Evolutionary conservation across 1,140 invertebrate species (phyloP).

Genomic region (Caenorhabditis inopinata): DNA sequence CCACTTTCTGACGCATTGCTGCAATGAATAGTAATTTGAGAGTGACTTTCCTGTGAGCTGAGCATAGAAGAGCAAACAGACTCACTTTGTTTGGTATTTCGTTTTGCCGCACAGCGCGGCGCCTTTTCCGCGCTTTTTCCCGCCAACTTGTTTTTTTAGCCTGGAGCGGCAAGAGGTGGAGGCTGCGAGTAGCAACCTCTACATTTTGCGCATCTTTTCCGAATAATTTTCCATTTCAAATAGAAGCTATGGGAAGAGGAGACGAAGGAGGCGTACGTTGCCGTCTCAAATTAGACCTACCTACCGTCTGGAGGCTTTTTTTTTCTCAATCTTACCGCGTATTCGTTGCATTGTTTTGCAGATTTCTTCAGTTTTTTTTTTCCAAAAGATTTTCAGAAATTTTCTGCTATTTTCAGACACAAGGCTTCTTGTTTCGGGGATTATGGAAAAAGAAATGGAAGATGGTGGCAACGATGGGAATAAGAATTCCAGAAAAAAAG

Average conservation of each 20-base stretch:
- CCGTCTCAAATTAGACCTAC: not conserved
- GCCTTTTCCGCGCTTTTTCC: not conserved
- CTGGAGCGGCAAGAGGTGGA: not conserved
- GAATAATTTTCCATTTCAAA: conserved; percentile 26
- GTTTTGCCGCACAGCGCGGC: not conserved
- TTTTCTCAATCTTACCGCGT: not conserved
- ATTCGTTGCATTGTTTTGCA: not conserved
- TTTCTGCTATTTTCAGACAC: not conserved
- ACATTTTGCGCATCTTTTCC: not conserved
- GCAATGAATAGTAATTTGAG: conserved; percentile 19
- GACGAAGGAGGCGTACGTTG: not conserved
- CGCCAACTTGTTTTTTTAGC: not conserved
- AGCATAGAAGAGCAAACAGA: not conserved
- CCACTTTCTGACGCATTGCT: not conserved
- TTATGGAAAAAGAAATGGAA: not conserved
- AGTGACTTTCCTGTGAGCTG: not conserved
- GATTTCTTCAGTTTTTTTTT: not conserved
- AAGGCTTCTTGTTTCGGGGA: no score
- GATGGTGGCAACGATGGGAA: not conserved
- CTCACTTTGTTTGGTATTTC: conserved; percentile 24
- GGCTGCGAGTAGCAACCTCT: not conserved
- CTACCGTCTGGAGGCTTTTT: not conserved
- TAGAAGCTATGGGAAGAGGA: not conserved
- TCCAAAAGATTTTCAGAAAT: not conserved
- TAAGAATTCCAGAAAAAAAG: not conserved